These are phyloP conservation scores for Clusia tigrina DNA, from an alignment of 2,888 invertebrate species.

Conservation along the genomic window DNA sequence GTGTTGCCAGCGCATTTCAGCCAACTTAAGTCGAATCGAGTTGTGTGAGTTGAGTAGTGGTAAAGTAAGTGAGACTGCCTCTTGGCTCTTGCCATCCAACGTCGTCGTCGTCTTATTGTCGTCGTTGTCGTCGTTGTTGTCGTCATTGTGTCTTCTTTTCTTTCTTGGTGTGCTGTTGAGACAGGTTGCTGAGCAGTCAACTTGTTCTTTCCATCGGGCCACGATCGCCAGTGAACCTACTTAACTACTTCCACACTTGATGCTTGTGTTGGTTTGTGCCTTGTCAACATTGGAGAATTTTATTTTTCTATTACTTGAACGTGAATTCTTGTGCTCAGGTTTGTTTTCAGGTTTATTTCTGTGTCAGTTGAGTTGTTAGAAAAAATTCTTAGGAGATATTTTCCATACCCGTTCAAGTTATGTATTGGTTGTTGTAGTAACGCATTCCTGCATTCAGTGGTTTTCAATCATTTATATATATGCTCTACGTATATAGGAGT, in stretches of 20 bases:
- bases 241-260: conserved; percentile 18
- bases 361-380: not conserved
- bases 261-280: conserved; percentile 4
- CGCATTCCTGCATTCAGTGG: no score
- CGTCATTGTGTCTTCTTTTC: conserved; percentile 9
- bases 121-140: not conserved
- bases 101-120: no score
- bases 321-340: not conserved
- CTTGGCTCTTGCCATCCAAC: not conserved
- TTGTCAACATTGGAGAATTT: not conserved
- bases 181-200: no score
- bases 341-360: not conserved
- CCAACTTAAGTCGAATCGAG: conserved; percentile 10
- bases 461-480: no score
- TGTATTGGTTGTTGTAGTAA: no score
- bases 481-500: no score
- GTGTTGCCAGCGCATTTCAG: not conserved
- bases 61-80: not conserved
- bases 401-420: not conserved
- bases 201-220: not conserved
- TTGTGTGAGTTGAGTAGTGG: not conserved
- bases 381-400: not conserved
- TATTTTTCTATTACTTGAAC: not conserved
- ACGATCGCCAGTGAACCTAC: conserved; percentile 11
- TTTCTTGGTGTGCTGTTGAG: conserved; percentile 1